Evolutionary conservation across 2,888 invertebrate genomes (phyloP), one percentile per base, ranked within the genome.

Genomic region (Erebia epiphron): DNA sequence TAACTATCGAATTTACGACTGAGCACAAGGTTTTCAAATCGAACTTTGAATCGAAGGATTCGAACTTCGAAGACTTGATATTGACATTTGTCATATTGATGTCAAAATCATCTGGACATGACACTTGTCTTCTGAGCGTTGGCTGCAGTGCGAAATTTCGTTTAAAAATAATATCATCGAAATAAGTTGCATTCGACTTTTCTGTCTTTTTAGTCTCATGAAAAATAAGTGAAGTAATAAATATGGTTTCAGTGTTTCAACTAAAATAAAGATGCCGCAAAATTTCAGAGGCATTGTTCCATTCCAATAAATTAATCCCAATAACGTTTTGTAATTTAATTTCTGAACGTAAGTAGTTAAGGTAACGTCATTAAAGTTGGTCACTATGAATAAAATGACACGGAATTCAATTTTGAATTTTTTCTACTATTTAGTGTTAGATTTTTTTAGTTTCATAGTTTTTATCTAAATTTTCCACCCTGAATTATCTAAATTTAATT

Each of bases 341-440:
- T 43, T 18, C 21, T 18, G 64, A 64, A 50, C 64, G 26, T 4
- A 64, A n/a, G 14, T 0, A 13, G 13, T 52, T 64, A 1, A 11
- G 7, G 21, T 66, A 13, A 18, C 56, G 43, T 26, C 35, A 7
- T 35, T 35, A 35, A 63, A 1, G 26, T 65, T 70, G 70, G 66
- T 35, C 14, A 69, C 26, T 16, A 69, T 69, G 69, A 10, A 69
- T 70, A 72, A 64, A 70, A 74, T 78, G 76, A 73, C 77, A 76
- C 71, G 62, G 67, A 74, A 78, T 80, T 79, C 68, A 80, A 82
- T 75, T 80, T 79, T 73, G 65, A 77, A 66, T 73, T 80, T 78
- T 76, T 73, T 56, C 14, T 72, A 60, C n/a, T n/a, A n/a, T n/a
- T 50, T 62, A 52, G 10, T 43, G 54, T 70, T 56, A 46, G 26